Base-by-base conservation (phyloP, 2,888 invertebrate species). In the Leucophenga montana region DNA sequence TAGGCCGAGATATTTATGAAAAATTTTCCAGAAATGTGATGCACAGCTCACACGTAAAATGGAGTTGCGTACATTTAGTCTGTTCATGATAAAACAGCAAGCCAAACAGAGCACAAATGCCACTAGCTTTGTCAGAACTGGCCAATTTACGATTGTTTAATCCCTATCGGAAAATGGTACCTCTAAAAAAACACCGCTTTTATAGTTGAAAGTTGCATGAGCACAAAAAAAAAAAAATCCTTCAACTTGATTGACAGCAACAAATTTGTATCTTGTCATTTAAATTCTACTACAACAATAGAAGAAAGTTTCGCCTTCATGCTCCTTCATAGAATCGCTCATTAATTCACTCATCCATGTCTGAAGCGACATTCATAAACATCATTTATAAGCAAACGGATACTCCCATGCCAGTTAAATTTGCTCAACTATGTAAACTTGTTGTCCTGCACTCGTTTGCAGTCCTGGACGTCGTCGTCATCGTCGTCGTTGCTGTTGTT, bases 261-360 rank as follows among this genome's bases (percentile, higher is more conserved):
- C 66, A 66, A 66, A 44, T 56, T 66, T 66, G 66, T 64, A n/a
- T 14, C 48, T 48, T 64, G 50, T 66, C 66, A 66, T 66, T 66
- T 31, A 50, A 46, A 64, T 64, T 64, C n/a, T n/a, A 27, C 48
- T 64, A 64, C 62, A 64, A 64, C 50, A 50, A 50, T 18, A 50
- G 18, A 13, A 48, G 11, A n/a, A 50, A 50, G 11, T 50, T 16
- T 50, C 50, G 6, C n/a, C 18, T 18, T 50, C 50, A n/a, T 50
- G 5, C 50, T 16, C n/a, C n/a, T n/a, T n/a, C n/a, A n/a, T n/a
- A n/a, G n/a, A n/a, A n/a, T n/a, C 39, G 8, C 39, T 39, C 39
- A 39, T 3, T 8, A 11, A 33, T 33, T 33, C 39, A 39, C 39
- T 39, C 39, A 11, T 11, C 39, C 39, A 11, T 39, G 11, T 39